A percentile compares a stretch with the other conserved stretches of the same genome.
Evolutionary conservation across 2,797 vertebrate genomes (phyloP).

Genomic region (Oreonectes daqikongensis): DNA sequence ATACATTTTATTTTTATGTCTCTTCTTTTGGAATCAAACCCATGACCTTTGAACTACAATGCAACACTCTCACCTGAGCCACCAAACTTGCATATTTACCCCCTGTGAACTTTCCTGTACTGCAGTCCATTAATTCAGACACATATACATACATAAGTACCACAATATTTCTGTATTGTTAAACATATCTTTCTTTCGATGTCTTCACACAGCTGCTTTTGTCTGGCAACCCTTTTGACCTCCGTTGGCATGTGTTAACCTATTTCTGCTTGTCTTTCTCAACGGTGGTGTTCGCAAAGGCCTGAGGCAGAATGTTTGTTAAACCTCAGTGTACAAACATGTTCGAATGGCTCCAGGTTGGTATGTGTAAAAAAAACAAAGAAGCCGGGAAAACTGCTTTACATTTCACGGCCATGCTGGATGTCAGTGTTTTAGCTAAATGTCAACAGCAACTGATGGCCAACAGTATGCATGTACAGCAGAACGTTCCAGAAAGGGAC

Average conservation of each 20-base stretch:
- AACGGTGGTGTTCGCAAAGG: not conserved
- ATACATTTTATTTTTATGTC: no score
- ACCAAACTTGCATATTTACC: not conserved
- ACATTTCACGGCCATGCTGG: not conserved
- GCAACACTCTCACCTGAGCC: no score
- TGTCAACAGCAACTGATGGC: not conserved
- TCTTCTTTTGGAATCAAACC: no score
- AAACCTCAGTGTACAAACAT: not conserved
- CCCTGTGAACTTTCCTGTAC: not conserved
- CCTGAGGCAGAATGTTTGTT: constrained; percentile 10
- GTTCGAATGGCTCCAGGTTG: not conserved
- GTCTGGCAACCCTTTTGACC: constrained; percentile 59
- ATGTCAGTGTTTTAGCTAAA: not conserved
- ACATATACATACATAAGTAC: not conserved
- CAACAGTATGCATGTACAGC: not conserved
- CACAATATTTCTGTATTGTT: not conserved
- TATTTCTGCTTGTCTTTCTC: constrained; percentile 44
- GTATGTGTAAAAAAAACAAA: no score
- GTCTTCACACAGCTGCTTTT: constrained; percentile 56
- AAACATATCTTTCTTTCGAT: not conserved
- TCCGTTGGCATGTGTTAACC: constrained; percentile 38
- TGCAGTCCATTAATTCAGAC: not conserved
- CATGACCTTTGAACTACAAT: no score
- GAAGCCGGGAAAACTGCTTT: not conserved
- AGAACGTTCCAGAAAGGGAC: not conserved